phyloP scores from a whole-genome alignment of 2,113 vertebrate species.

The Oncorhynchus clarkii region DNA sequence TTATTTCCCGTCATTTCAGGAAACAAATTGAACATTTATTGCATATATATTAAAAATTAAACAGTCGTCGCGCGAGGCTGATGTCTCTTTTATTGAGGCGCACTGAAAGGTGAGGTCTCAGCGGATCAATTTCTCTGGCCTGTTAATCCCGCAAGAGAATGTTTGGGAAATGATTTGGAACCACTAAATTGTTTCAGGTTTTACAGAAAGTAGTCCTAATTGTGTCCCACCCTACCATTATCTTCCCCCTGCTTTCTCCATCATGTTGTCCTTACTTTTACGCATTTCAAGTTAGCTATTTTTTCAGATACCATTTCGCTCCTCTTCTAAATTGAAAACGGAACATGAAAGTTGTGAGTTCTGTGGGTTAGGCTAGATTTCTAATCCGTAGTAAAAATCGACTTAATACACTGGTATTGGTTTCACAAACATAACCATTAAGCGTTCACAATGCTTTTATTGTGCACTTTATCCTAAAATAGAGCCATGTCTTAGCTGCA shows the following conservation, averaged over 20 bases:
- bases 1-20: conserved; percentile 99
- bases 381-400: conserved; percentile 81
- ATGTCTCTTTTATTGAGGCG: conserved; percentile 93
- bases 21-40: conserved; percentile 99
- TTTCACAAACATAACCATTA: conserved; percentile 94
- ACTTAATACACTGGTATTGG: conserved; percentile 85
- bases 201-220: conserved; percentile 62
- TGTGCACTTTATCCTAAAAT: conserved; percentile 88
- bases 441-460: conserved; percentile 86
- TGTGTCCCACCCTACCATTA: conserved; percentile 55
- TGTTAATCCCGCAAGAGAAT: conserved; percentile 83
- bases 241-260: conserved; percentile 34
- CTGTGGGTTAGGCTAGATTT: conserved; percentile 68
- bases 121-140: conserved; percentile 81
- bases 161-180: conserved; percentile 83
- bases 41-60: conserved; percentile 99
- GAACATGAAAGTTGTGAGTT: conserved; percentile 67
- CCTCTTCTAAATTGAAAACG: conserved; percentile 14
- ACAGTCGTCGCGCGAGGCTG: conserved; percentile 88
- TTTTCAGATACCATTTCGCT: not conserved
- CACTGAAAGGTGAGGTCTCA: conserved; percentile 93
- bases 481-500: conserved; percentile 71
- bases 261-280: conserved; percentile 40
- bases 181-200: conserved; percentile 83
- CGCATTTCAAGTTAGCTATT: conserved; percentile 38